Conservation (phyloP, 2,888 invertebrate genomes). For the Slavum lentiscoides region DNA sequence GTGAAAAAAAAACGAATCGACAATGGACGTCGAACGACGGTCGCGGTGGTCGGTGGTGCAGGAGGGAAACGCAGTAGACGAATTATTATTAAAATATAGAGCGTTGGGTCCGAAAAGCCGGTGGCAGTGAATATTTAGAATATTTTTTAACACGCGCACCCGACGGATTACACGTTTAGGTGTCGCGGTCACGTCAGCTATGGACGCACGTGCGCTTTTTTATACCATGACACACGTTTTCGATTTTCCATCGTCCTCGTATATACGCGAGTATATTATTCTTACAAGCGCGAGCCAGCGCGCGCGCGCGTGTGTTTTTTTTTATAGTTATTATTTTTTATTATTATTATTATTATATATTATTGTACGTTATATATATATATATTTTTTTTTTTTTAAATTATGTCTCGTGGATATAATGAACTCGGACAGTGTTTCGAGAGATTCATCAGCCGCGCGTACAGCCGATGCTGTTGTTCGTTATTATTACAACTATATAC, state of each 20-base stretch:
- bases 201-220: slow-evolving; percentile 53
- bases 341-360: slow-evolving; percentile 25
- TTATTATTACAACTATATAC: too few species aligned
- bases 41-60: too few species aligned
- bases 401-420: slow-evolving; percentile 51
- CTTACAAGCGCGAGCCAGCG: not conserved
- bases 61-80: too few species aligned
- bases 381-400: slow-evolving; percentile 24
- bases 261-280: not conserved
- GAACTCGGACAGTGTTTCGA: slow-evolving; percentile 27
- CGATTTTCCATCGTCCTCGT: slow-evolving; percentile 43
- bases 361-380: too few species aligned
- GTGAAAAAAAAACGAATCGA: too few species aligned
- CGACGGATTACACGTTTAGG: slow-evolving; percentile 41
- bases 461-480: not conserved
- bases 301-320: slow-evolving; percentile 1
- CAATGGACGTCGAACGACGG: too few species aligned
- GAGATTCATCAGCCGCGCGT: slow-evolving; percentile 30
- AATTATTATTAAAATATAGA: too few species aligned
- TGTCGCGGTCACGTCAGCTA: slow-evolving; percentile 49
- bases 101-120: not conserved
- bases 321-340: slow-evolving; percentile 31
- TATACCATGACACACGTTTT: slow-evolving; percentile 52
- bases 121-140: slow-evolving; percentile 10
- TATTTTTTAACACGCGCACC: not conserved